Evolutionary conservation across 37 sponge, comb jelly and placozoan species (phyloP).

Genomic region (Beroe forskalii): DNA sequence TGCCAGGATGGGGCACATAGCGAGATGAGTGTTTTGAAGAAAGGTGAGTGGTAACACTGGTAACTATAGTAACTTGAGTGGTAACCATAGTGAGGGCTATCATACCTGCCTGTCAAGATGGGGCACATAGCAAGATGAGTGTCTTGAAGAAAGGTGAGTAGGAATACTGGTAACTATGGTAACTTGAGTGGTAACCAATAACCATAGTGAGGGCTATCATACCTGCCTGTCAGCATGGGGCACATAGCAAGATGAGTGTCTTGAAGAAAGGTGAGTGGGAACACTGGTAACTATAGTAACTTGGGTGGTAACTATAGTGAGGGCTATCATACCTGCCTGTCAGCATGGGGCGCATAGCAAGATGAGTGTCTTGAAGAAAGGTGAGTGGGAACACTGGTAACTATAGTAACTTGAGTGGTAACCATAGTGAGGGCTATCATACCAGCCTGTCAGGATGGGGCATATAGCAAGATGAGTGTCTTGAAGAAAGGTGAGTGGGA

Average conservation of each 20-base stretch:
- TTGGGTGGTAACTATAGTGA: too few relatives aligned
- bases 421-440: conserved; percentile 12
- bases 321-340: conserved; percentile 4
- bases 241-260: conserved; percentile 51
- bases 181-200: too few relatives aligned
- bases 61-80: too few relatives aligned
- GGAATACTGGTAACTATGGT: too few relatives aligned
- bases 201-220: conserved; percentile 12
- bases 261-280: conserved; percentile 31
- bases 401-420: too few relatives aligned
- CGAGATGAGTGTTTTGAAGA: too few relatives aligned
- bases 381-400: too few relatives aligned
- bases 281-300: too few relatives aligned
- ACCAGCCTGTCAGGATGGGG: conserved; percentile 25
- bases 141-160: conserved; percentile 34
- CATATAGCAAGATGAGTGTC: conserved; percentile 46
- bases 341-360: conserved; percentile 63
- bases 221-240: conserved; percentile 24
- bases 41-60: too few relatives aligned
- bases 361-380: conserved; percentile 62
- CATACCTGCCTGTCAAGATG: conserved; percentile 12
- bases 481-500: conserved; percentile 31
- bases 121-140: conserved; percentile 51
- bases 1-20: too few relatives aligned
- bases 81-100: conserved; percentile 41